Evolutionary conservation across 1,140 invertebrate genomes (phyloP), one percentile per base, ranked within the genome.

Genomic region (Chymomyza costata): DNA sequence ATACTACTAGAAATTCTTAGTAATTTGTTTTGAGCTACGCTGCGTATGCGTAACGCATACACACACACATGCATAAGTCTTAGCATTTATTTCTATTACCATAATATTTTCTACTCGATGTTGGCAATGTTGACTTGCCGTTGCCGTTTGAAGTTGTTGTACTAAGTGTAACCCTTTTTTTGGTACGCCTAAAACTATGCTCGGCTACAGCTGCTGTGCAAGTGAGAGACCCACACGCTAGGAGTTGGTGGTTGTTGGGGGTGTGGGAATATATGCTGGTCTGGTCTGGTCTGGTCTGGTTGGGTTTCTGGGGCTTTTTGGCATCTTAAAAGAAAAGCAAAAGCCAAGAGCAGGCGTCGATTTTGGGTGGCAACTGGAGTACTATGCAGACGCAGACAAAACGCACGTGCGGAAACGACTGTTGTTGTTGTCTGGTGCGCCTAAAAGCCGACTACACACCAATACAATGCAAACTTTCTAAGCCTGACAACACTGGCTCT

Each of bases 21-120:
- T 3, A 25, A 25, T 25, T 25, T 25, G 21, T 25, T 25, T 25
- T 25, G 21, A 25, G 21, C 8, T 8, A 25, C 21, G 8, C 3
- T 25, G 21, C 21, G 21, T 25, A 25, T 25, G 21, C 3, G 21
- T 25, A 25, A 25, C 8, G 21, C 8, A n/a, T n/a, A n/a, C n/a
- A n/a, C n/a, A n/a, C n/a, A n/a, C n/a, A n/a, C n/a, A n/a, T 31
- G 46, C 54, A 70, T 80, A 80, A 80, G 80, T 71, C 66, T 51
- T 46, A 71, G 67, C 62, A 76, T 71, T 76, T 78, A 76, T 70
- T 76, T 67, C 63, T 50, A 59, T 66, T 53, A 45, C 47, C 49
- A 46, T 55, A 63, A 44, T 38, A 53, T 53, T 48, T 41, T 45
- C 30, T n/a, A n/a, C n/a, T n/a, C n/a, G n/a, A n/a, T n/a, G n/a